phyloP scores from a whole-genome alignment of 1,140 invertebrate genomes.

The Drosophila pandora region DNA sequence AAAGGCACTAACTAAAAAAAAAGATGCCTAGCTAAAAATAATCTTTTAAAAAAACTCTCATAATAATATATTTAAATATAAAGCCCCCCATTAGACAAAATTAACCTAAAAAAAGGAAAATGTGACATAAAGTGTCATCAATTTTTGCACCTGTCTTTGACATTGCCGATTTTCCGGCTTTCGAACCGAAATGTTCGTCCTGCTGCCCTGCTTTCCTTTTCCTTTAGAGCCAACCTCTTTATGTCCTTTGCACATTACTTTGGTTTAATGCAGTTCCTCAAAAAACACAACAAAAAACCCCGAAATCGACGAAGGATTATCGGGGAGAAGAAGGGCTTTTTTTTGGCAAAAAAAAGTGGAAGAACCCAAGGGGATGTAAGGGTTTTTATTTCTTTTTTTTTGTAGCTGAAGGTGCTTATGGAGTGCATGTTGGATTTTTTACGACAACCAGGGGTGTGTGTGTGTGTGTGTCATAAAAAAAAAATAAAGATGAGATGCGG shows the following conservation, averaged over 20 bases:
- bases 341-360: too few relatives aligned
- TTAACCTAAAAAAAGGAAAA: background rate
- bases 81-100: too few relatives aligned
- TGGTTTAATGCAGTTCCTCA: conserved; percentile 37
- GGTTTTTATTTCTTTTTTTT: conserved; percentile 1
- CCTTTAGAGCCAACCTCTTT: conserved; percentile 9
- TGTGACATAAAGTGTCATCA: background rate
- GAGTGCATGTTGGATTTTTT: conserved; percentile 40
- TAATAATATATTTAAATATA: too few relatives aligned
- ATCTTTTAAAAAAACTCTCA: too few relatives aligned
- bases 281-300: background rate
- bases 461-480: conserved; percentile 26
- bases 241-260: conserved; percentile 24
- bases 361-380: background rate
- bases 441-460: conserved; percentile 18
- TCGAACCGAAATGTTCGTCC: background rate
- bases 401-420: background rate
- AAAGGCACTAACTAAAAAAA: too few relatives aligned
- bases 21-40: too few relatives aligned
- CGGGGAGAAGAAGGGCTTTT: background rate
- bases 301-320: conserved; percentile 52
- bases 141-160: background rate
- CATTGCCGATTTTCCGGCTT: background rate
- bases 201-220: background rate
- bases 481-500: background rate